Base-by-base conservation (phyloP, 2,797 vertebrate genomes). In the Anisognathus igniventris region DNA sequence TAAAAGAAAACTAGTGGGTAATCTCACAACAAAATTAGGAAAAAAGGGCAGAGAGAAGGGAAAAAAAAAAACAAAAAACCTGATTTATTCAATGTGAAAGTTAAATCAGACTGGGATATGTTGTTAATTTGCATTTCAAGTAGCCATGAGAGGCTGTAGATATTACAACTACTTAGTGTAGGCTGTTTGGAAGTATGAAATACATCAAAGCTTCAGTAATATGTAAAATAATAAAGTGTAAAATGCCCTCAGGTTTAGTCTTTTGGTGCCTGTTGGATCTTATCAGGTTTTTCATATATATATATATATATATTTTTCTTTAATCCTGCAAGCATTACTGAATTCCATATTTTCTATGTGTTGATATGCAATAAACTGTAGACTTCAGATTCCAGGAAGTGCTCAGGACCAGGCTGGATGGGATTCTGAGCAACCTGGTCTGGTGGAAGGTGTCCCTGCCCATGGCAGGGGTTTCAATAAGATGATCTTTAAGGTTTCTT, bases 71-170 rank as follows among this genome's bases (percentile, higher is more conserved):
- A 10, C 33, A 35, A 27, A 33, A 58, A 27, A 6, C 35, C 28
- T 1, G 2, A 64, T 37, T 83, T 96, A 83, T 88, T 92, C 76
- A 72, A 92, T 51, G 62, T 86, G 91, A 75, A 86, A 84, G 39
- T 80, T 86, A 86, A 95, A 88, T 84, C 67, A 66, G 70, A 35
- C 51, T 82, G 33, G 35, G 75, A 27, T 44, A 47, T 4, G 3
- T 42, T 88, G 66, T 67, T 92, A 90, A 92, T 91, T 81, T 95
- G 82, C 92, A 94, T 94, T 95, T 97, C 68, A 91, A 88, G 51
- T 66, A 90, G 76, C 70, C 73, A 33, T 62, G 17, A 31, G 54
- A 70, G 68, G 60, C 64, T 93, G 79, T 35, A 90, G 60, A 50
- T 86, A 66, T 33, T 90, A 33, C 66, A 84, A 17, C 44, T 93